Evolutionary conservation across 1,140 invertebrate genomes (phyloP).

Genomic region (Orius insidiosus): DNA sequence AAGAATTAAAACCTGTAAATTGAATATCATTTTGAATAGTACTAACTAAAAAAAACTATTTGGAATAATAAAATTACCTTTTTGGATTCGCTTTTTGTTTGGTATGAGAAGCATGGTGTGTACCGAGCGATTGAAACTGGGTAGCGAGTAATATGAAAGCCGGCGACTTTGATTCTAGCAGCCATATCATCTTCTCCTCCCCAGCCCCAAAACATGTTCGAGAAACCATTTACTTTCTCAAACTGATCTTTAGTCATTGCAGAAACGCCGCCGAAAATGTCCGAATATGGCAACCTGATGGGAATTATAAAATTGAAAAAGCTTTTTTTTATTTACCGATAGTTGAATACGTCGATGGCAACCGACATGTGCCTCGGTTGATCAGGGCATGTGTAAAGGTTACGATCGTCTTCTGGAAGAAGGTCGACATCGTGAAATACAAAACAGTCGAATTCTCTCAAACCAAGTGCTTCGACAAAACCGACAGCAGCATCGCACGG

Average conservation of each 20-base stretch:
- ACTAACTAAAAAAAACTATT: not conserved
- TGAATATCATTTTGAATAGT: not conserved
- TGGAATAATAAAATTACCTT: slow-evolving; percentile 34
- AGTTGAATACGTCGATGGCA: slow-evolving; percentile 76
- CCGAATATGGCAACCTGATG: slow-evolving; percentile 72
- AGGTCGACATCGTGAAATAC: slow-evolving; percentile 94
- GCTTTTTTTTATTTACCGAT: too few species aligned
- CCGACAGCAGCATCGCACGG: slow-evolving; percentile 86
- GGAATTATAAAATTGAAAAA: too few species aligned
- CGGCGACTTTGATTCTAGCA: slow-evolving; percentile 58
- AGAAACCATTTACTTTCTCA: slow-evolving; percentile 71
- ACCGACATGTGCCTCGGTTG: slow-evolving; percentile 91
- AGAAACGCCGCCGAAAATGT: slow-evolving; percentile 78
- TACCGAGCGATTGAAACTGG: slow-evolving; percentile 73
- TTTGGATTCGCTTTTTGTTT: slow-evolving; percentile 78
- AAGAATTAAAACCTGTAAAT: too few species aligned
- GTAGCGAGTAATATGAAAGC: slow-evolving; percentile 70
- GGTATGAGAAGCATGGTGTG: slow-evolving; percentile 76
- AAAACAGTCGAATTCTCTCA: slow-evolving; percentile 69
- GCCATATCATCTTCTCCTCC: slow-evolving; percentile 87
- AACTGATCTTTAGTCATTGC: slow-evolving; percentile 70
- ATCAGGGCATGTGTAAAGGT: slow-evolving; percentile 77
- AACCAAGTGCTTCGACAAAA: slow-evolving; percentile 65
- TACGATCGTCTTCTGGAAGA: slow-evolving; percentile 78
- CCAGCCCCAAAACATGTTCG: slow-evolving; percentile 86